Base-by-base conservation (phyloP, 1,140 invertebrate species). In the Chironomus tepperi region DNA sequence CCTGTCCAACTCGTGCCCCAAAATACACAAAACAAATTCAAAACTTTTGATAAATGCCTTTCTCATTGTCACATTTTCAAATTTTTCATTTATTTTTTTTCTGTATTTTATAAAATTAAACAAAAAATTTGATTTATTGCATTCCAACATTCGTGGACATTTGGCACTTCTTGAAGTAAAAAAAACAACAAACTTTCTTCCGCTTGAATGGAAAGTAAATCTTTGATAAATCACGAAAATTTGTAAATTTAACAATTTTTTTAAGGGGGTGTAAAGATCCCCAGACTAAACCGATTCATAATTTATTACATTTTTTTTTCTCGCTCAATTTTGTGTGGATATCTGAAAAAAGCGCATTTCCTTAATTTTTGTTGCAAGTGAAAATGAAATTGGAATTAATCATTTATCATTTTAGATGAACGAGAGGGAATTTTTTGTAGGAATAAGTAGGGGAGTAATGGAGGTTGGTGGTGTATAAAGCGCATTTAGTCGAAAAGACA, bases 171-270 rank as follows among this genome's bases (percentile, higher is more conserved):
- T 34, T 34, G 24, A 34, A 34, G n/a, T n/a, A n/a, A 34, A 34
- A 34, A 5, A 34, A 34, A 34, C 12, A 57, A 15, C 7, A 57
- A 12, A 57, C 47, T 57, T 57, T 57, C 10, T 57, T 12, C 5
- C 47, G 47, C 12, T 15, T 57, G 24, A 34, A 34, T 57, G 5
- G 12, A 57, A 57, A 57, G 12, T 12, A 15, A 57, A n/a, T 57
- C n/a, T n/a, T 57, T 57, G 47, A 57, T 57, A 57, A 57, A 57
- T 57, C 47, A 57, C 47, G 47, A 57, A 57, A 57, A 57, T 57
- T 57, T 57, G 47, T 57, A 57, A 57, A 57, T 47, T 47, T 34
- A 34, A 34, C 24, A 34, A 47, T 57, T 15, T 57, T 57, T 57
- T 57, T 9, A 57, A 15, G 47, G 47, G 15, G 47, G 15, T 15